Percentiles rank a stretch among this genome's conserved stretches.
phyloP scores from a whole-genome alignment of 2,113 vertebrate genomes.

The Lontra canadensis region DNA sequence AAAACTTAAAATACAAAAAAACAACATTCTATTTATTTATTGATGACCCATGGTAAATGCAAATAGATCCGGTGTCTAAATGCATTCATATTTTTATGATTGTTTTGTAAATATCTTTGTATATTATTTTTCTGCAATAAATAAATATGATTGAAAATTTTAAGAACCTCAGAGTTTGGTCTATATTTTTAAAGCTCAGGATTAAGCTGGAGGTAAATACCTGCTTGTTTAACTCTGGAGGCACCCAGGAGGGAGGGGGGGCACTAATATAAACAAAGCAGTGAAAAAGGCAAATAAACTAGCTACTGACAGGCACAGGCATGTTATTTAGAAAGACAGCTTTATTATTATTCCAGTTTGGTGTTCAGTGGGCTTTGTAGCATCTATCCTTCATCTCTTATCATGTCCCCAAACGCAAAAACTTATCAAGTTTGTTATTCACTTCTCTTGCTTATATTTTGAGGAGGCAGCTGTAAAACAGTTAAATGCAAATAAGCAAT shows the following conservation, averaged over 20 bases:
- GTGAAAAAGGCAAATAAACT: constrained; percentile 85
- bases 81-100: constrained; percentile 97
- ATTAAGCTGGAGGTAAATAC: constrained; percentile 81
- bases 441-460: background rate
- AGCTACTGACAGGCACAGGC: constrained; percentile 86
- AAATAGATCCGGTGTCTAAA: constrained; percentile 96
- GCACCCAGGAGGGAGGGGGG: constrained; percentile 80
- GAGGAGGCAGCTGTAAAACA: background rate
- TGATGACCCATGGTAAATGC: constrained; percentile 94
- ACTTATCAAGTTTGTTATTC: background rate
- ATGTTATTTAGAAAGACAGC: constrained; percentile 84
- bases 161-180: constrained; percentile 86
- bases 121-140: constrained; percentile 99
- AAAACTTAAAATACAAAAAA: constrained; percentile 82
- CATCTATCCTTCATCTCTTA: constrained; percentile 62
- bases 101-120: constrained; percentile 98
- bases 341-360: constrained; percentile 83
- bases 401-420: background rate
- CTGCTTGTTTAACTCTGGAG: constrained; percentile 83
- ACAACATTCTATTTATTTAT: constrained; percentile 99
- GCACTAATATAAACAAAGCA: constrained; percentile 85
- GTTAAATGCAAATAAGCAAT: background rate
- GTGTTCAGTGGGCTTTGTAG: constrained; percentile 57
- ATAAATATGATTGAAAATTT: constrained; percentile 91
- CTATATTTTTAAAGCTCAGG: constrained; percentile 81